Conservation (phyloP, 2,888 invertebrate species). For the Trichogramma dendrolimi region DNA sequence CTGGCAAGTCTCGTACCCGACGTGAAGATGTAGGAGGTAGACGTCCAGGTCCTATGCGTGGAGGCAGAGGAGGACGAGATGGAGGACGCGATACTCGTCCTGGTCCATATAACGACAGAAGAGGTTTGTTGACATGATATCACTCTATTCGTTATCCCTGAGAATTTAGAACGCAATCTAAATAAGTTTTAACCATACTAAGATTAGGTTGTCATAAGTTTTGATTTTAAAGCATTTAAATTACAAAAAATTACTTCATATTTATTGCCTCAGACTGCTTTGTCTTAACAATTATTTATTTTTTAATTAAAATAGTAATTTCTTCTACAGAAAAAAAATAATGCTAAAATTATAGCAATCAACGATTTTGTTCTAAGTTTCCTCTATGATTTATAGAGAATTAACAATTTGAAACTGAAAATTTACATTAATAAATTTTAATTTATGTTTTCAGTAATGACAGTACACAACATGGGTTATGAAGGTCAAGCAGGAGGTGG, state of each 20-base stretch:
- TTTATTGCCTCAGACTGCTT: no score
- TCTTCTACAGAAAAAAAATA: no score
- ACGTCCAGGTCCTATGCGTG: conserved; percentile 56
- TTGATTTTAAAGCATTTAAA: no score
- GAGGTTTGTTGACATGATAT: conserved; percentile 42
- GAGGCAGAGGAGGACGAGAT: conserved; percentile 54
- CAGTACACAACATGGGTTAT: conserved; percentile 45
- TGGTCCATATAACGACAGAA: conserved; percentile 51
- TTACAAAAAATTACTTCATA: no score
- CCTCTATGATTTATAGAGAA: no score
- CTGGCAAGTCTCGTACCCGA: conserved; percentile 67
- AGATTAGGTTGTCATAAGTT: neutral
- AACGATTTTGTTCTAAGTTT: no score
- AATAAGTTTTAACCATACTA: neutral
- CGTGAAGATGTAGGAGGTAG: conserved; percentile 52
- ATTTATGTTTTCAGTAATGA: conserved; percentile 37
- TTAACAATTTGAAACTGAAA: no score
- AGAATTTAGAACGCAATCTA: neutral
- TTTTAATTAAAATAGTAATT: no score
- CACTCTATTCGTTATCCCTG: conserved; percentile 33
- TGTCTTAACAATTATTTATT: no score
- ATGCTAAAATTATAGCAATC: no score
- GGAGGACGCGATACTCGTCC: conserved; percentile 53
- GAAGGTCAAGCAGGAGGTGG: conserved; percentile 45
- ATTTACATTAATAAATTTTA: no score